Evolutionary conservation across 2,888 invertebrate genomes (phyloP), one percentile per base, ranked within the genome.

Genomic region (Cinara cedri): DNA sequence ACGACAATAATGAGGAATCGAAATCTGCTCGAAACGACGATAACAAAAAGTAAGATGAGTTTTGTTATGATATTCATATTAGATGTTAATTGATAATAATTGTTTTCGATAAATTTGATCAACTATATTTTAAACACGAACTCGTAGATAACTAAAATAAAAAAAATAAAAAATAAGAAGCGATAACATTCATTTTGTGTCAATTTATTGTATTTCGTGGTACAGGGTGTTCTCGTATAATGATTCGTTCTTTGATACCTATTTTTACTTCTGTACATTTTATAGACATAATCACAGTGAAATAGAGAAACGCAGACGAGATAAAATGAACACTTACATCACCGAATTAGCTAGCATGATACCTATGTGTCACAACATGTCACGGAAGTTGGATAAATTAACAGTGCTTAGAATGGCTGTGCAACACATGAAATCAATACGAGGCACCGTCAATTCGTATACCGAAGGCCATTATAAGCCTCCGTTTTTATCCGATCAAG

Each of bases 291-390:
- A 96, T 87, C 97, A 97, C 87, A 96, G 96, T 86, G 96, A 97
- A 87, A 97, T 97, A 82, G 97, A 97, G 87, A 97, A 97, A 86
- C 88, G 97, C 0, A 89, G 97, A 0, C 89, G 97, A 46, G 96
- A 97, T 86, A 97, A 97, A 87, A 97, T 97, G 96, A 97, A 97
- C 87, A 94, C 93, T 0, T 96, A 96, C 86, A 97, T 97, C 83
- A 90, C 92, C 3, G 96, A 97, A 86, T 86, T 97, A 81, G 93
- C 95, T 72, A 75, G 70, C 34, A 92, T 97, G 91, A 90, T 97
- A 24, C 97, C 97, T 0, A 95, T 96, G 94, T 97, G 97, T 85
- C 92, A 93, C 83, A 94, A 95, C 4, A 94, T 96, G 93, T 92
- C 95, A 49, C 88, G 96, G 78, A 97, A 97, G 87, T 87, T 97